These are phyloP conservation scores for Nanorana parkeri DNA, from an alignment of 2,113 vertebrate species.

Conservation along the genomic window DNA sequence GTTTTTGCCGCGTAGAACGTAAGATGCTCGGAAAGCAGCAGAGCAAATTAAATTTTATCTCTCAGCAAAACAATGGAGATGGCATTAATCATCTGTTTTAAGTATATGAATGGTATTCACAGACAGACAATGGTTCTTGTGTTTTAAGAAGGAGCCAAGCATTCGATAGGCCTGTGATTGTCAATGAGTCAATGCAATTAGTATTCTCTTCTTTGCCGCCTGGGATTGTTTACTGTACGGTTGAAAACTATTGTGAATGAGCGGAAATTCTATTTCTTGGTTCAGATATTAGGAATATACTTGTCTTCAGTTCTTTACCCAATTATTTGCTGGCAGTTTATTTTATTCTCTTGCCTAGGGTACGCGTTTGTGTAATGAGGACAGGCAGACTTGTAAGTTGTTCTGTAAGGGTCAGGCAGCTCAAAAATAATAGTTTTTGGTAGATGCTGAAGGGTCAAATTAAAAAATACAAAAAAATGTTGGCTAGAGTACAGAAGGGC, in stretches of 20 bases:
- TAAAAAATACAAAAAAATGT: too few relatives aligned
- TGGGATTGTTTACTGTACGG: background rate
- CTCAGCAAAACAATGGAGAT: background rate
- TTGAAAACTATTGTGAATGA: constrained; percentile 2
- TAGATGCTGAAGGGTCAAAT: too few relatives aligned
- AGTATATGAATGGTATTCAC: background rate
- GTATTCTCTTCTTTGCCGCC: constrained; percentile 3
- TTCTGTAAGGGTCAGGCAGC: too few relatives aligned
- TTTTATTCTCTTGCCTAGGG: too few relatives aligned
- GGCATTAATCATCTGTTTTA: background rate
- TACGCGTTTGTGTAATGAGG: too few relatives aligned
- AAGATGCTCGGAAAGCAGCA: background rate
- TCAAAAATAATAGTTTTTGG: too few relatives aligned
- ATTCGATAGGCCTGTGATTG: background rate
- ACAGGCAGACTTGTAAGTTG: too few relatives aligned
- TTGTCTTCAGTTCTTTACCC: too few relatives aligned
- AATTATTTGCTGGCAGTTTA: too few relatives aligned
- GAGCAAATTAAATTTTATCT: background rate
- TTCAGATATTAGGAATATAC: too few relatives aligned
- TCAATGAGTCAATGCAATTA: background rate
- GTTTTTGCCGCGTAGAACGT: background rate
- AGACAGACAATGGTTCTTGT: constrained; percentile 29
- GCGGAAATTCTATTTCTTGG: background rate
- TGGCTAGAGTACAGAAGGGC: too few relatives aligned
- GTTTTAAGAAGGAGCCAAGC: constrained; percentile 33